phyloP scores from a whole-genome alignment of 2,113 vertebrate genomes.

The Xiphias gladius region DNA sequence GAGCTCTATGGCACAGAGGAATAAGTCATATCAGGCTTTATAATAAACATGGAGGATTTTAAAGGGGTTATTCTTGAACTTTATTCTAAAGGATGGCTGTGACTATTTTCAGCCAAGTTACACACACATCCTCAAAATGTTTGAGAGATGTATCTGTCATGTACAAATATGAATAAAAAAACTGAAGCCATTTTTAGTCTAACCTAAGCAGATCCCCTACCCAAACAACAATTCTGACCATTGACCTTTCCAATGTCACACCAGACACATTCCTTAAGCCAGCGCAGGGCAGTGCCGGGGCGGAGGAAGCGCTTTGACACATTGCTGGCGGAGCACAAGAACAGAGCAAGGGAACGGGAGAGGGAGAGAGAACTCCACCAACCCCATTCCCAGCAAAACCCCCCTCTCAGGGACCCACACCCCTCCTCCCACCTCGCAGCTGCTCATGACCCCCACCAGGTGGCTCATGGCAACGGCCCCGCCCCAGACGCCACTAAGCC shows the following conservation, averaged over 20 bases:
- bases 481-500: slow-evolving; percentile 91
- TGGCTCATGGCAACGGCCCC: slow-evolving; percentile 90
- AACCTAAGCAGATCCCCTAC: not conserved
- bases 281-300: slow-evolving; percentile 97
- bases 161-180: not conserved
- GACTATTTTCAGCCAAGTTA: not conserved
- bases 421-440: slow-evolving; percentile 88
- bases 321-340: slow-evolving; percentile 98
- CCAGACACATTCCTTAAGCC: slow-evolving; percentile 99
- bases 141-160: not conserved
- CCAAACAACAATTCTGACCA: not conserved
- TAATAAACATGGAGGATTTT: too few relatives aligned
- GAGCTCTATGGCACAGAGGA: too few relatives aligned
- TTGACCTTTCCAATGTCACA: slow-evolving; percentile 9
- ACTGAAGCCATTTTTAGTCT: not conserved
- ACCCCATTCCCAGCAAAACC: slow-evolving; percentile 92
- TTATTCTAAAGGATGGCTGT: not conserved
- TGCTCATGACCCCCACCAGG: slow-evolving; percentile 92
- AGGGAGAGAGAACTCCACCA: slow-evolving; percentile 90
- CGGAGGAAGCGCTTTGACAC: slow-evolving; percentile 98
- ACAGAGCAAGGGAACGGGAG: slow-evolving; percentile 96
- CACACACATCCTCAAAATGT: too few relatives aligned
- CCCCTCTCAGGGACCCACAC: slow-evolving; percentile 98
- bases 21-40: too few relatives aligned
- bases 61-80: too few relatives aligned